phyloP scores from a whole-genome alignment of 2,797 vertebrate species.

The Acanthis flammea region DNA sequence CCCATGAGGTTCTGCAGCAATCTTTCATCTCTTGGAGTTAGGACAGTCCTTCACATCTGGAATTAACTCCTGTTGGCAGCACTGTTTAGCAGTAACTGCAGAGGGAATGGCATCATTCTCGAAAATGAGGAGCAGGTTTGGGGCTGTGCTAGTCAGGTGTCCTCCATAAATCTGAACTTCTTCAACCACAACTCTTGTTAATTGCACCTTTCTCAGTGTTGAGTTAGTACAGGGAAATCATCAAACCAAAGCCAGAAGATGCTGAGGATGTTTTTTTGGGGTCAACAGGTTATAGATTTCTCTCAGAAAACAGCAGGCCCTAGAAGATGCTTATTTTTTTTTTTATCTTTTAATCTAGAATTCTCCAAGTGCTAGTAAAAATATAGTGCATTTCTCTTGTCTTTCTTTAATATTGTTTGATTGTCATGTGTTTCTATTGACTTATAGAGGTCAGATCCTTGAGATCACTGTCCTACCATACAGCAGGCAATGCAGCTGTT shows the following conservation, averaged over 20 bases:
- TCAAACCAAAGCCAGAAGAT: neutral
- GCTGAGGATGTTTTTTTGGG: neutral
- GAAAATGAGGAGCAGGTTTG: neutral
- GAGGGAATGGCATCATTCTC: neutral
- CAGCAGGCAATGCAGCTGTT: constrained; percentile 37
- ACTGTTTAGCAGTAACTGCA: neutral
- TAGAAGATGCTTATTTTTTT: neutral
- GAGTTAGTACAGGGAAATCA: neutral
- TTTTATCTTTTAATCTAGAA: neutral
- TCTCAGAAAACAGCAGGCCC: neutral
- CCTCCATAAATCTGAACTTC: neutral
- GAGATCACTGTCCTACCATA: neutral
- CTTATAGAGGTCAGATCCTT: neutral
- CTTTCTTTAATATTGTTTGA: neutral
- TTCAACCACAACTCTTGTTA: neutral
- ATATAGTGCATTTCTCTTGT: neutral
- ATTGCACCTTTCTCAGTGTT: neutral
- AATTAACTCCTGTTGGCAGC: neutral
- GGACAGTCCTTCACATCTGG: neutral
- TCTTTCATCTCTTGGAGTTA: neutral
- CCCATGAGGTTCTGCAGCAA: neutral
- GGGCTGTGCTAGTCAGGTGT: neutral
- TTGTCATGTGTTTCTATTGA: neutral
- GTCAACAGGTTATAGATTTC: rapidly evolving
- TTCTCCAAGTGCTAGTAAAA: neutral